These are phyloP conservation scores for Buteo buteo DNA, from an alignment of 2,113 vertebrate species.

Conservation along the genomic window DNA sequence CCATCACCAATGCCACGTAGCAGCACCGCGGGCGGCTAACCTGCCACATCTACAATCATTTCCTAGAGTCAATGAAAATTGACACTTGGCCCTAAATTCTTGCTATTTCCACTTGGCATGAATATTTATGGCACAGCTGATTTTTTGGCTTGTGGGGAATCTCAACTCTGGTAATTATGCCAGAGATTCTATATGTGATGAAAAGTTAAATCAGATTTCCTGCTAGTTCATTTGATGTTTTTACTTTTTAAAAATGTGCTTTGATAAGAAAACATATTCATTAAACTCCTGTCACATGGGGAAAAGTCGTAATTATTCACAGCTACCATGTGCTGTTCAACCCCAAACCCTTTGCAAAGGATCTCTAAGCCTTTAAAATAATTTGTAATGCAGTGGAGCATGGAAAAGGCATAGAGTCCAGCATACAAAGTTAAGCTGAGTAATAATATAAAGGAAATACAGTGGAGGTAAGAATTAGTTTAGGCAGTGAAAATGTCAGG, in stretches of 20 bases:
- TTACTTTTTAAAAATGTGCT: not conserved
- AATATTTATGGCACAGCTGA: not conserved
- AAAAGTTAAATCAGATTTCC: not conserved
- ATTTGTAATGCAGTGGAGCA: not conserved
- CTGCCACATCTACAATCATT: rapidly evolving
- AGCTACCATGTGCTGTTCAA: not conserved
- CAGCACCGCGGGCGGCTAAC: rapidly evolving
- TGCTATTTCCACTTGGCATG: not conserved
- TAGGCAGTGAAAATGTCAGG: not conserved
- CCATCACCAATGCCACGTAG: too few species aligned
- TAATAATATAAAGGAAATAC: not conserved
- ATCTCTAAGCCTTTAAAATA: not conserved
- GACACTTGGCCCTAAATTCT: not conserved
- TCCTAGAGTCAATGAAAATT: not conserved
- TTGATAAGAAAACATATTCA: not conserved
- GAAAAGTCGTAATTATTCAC: not conserved
- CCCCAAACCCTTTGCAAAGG: not conserved
- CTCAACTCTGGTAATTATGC: not conserved
- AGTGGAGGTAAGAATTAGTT: not conserved
- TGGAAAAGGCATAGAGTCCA: not conserved
- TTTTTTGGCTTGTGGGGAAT: not conserved
- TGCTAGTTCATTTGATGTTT: not conserved
- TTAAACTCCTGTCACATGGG: not conserved
- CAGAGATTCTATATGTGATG: not conserved
- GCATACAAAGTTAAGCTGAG: not conserved